Evolutionary conservation across 2,888 invertebrate species (phyloP).

Genomic region (Plebejus anna): DNA sequence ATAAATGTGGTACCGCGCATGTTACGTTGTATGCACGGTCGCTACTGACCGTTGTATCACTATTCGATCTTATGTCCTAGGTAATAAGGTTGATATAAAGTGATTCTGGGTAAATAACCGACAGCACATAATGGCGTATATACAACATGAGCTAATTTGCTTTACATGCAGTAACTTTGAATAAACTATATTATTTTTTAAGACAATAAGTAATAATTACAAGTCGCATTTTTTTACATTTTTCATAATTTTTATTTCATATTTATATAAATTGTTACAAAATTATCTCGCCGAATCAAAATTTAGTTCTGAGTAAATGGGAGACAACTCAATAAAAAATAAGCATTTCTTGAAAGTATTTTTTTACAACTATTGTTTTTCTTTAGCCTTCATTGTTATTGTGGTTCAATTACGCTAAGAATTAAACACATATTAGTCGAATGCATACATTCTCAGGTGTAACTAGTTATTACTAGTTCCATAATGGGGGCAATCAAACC

Average conservation of each 20-base stretch:
- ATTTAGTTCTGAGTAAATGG: neutral
- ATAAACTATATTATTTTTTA: no score
- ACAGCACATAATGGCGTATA: neutral
- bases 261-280: no score
- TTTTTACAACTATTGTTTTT: neutral
- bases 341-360: neutral
- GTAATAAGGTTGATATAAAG: neutral
- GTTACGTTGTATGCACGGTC: slow-evolving; percentile 32
- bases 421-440: neutral
- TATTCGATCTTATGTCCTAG: neutral
- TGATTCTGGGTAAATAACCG: neutral
- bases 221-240: no score
- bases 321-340: neutral
- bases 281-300: no score
- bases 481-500: neutral
- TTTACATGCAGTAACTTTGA: neutral
- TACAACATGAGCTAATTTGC: neutral
- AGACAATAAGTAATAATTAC: no score
- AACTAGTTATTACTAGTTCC: neutral
- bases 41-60: neutral
- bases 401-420: neutral
- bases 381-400: neutral
- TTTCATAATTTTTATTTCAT: no score
- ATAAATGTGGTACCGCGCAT: slow-evolving; percentile 50
- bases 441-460: neutral